Evolutionary conservation across 2,113 vertebrate species (phyloP).

Genomic region (Dipodomys merriami): DNA sequence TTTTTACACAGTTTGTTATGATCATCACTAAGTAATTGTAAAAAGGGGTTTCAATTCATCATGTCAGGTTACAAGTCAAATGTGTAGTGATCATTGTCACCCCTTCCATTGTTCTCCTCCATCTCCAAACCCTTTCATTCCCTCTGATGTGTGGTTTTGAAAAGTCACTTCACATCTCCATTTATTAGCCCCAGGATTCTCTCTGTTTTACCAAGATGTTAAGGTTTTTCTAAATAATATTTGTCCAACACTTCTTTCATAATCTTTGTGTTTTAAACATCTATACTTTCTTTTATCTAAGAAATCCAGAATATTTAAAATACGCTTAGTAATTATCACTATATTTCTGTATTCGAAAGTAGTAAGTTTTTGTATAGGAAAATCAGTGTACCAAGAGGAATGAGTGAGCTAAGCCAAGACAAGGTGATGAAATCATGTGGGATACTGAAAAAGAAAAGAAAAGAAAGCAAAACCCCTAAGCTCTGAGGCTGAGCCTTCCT

Average conservation of each 20-base stretch:
- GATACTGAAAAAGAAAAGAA: constrained; percentile 18
- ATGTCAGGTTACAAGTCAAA: too few relatives aligned
- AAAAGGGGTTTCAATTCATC: too few relatives aligned
- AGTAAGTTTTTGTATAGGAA: background rate
- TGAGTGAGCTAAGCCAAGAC: constrained; percentile 12
- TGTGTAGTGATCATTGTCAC: too few relatives aligned
- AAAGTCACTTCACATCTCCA: background rate
- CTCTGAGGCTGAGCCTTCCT: background rate
- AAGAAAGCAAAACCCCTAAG: background rate
- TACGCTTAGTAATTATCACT: background rate
- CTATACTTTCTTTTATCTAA: background rate
- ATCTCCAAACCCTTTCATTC: too few relatives aligned
- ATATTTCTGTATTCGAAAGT: constrained; percentile 13
- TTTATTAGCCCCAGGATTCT: background rate
- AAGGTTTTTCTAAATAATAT: constrained; percentile 17
- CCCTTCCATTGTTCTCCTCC: too few relatives aligned
- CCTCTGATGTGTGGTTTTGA: background rate
- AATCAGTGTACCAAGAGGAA: constrained; percentile 9
- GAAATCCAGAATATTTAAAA: constrained; percentile 30
- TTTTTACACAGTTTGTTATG: too few relatives aligned
- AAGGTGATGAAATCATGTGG: constrained; percentile 36
- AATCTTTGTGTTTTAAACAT: constrained; percentile 13
- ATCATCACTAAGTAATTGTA: too few relatives aligned
- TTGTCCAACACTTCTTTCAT: constrained; percentile 9
- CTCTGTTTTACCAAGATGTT: constrained; percentile 32